A percentile compares a stretch with the other conserved stretches of the same genome.
These are phyloP conservation scores for Sebastiscus albofasciatus DNA, from an alignment of 2,797 vertebrate genomes.

Conservation along the genomic window DNA sequence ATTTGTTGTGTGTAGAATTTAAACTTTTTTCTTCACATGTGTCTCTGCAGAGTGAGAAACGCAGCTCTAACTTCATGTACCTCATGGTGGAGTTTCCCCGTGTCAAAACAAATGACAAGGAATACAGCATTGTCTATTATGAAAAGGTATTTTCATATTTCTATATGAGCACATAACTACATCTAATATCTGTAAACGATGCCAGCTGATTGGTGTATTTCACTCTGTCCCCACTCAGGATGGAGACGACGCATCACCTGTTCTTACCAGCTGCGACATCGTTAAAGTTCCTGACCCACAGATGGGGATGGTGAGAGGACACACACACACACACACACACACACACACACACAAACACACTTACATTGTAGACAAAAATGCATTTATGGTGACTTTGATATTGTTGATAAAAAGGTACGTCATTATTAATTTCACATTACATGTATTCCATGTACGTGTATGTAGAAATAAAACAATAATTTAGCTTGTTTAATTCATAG, in stretches of 20 bases:
- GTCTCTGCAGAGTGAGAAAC: conserved; percentile 91
- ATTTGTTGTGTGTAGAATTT: not conserved
- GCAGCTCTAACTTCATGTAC: conserved; percentile 99
- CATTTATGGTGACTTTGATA: not conserved
- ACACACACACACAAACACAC: too few species aligned
- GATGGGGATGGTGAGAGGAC: conserved; percentile 93
- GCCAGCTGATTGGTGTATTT: not conserved
- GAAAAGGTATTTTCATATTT: conserved; percentile 88
- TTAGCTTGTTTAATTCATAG: not conserved
- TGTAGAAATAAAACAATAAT: not conserved
- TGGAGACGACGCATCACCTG: conserved; percentile 90
- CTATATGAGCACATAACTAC: not conserved
- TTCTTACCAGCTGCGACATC: conserved; percentile 93
- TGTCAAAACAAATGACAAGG: conserved; percentile 93
- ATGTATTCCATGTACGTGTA: not conserved
- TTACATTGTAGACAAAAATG: not conserved
- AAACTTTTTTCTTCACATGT: not conserved
- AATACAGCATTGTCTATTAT: conserved; percentile 97
- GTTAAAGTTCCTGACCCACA: conserved; percentile 98
- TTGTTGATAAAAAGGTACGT: not conserved
- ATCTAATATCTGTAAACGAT: not conserved
- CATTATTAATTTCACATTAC: not conserved
- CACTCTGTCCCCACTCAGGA: conserved; percentile 81
- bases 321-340: not conserved
- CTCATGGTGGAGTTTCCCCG: conserved; percentile 99